These are phyloP conservation scores for Amphiprion ocellaris DNA, from an alignment of 2,113 vertebrate species.

Conservation along the genomic window DNA sequence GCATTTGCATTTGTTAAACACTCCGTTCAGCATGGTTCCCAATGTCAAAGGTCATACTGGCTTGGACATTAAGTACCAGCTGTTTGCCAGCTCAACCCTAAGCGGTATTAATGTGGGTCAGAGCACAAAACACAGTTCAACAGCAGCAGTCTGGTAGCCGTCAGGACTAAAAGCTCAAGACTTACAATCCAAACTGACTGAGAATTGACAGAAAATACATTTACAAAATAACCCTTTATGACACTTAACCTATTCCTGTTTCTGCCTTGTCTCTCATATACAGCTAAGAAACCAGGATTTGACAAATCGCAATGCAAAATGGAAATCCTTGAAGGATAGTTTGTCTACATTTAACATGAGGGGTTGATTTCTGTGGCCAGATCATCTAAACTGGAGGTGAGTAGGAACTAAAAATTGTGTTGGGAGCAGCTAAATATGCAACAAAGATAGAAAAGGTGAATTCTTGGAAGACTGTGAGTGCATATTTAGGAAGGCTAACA, in stretches of 20 bases:
- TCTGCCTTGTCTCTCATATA: too few relatives aligned
- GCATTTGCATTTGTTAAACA: not conserved
- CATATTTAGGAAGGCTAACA: too few relatives aligned
- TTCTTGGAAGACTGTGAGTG: not conserved
- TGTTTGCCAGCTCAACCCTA: slow-evolving; percentile 15
- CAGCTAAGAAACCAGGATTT: too few relatives aligned
- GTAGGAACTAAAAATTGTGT: not conserved
- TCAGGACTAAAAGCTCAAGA: not conserved
- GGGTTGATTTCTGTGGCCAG: too few relatives aligned
- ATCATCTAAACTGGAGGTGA: not conserved
- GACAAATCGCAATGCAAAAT: too few relatives aligned
- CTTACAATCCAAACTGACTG: not conserved
- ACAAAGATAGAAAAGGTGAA: not conserved
- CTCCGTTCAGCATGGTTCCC: not conserved
- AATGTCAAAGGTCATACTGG: slow-evolving; percentile 55
- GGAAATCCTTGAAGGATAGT: too few relatives aligned
- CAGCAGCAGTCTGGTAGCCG: not conserved
- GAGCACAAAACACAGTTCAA: not conserved
- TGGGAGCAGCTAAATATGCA: not conserved
- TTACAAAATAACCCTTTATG: too few relatives aligned
- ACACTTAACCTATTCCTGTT: too few relatives aligned
- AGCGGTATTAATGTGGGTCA: slow-evolving; percentile 30
- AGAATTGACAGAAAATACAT: too few relatives aligned
- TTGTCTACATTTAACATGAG: too few relatives aligned
- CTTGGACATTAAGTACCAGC: slow-evolving; percentile 26